Conservation (phyloP, 2,888 invertebrate species). For the Fragum fragum region DNA sequence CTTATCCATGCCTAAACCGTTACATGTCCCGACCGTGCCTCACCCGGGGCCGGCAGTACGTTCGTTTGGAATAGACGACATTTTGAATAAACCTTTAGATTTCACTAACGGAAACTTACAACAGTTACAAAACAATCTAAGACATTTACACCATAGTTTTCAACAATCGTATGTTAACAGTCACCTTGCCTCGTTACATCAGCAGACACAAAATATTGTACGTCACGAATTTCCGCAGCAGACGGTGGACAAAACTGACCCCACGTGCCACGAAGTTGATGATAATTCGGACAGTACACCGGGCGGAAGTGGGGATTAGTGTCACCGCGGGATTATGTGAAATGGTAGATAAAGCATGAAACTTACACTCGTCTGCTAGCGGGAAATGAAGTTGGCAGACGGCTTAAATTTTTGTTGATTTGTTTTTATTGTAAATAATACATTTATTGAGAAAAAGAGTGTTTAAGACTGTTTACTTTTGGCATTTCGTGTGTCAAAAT, state of each 20-base stretch:
- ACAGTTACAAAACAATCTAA: slow-evolving; percentile 57
- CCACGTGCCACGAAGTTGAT: slow-evolving; percentile 58
- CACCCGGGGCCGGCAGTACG: slow-evolving; percentile 43
- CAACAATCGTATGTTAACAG: slow-evolving; percentile 56
- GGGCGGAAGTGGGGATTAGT: slow-evolving; percentile 64
- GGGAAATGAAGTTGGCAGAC: slow-evolving; percentile 45
- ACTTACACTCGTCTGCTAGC: slow-evolving; percentile 45
- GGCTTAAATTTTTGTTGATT: slow-evolving; percentile 35
- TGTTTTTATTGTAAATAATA: slow-evolving; percentile 59
- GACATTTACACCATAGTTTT: slow-evolving; percentile 56
- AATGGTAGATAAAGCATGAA: slow-evolving; percentile 47
- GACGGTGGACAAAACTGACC: slow-evolving; percentile 53
- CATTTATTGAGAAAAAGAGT: slow-evolving; percentile 30
- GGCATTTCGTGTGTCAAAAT: slow-evolving; percentile 30
- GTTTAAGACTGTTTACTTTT: slow-evolving; percentile 33
- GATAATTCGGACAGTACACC: slow-evolving; percentile 47
- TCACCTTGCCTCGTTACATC: slow-evolving; percentile 56
- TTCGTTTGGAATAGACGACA: slow-evolving; percentile 67
- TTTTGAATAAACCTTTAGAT: slow-evolving; percentile 64
- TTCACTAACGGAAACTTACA: slow-evolving; percentile 59
- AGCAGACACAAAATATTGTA: slow-evolving; percentile 32
- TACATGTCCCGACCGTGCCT: slow-evolving; percentile 17
- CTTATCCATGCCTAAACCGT: slow-evolving; percentile 56
- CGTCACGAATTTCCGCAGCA: slow-evolving; percentile 51
- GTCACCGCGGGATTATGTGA: slow-evolving; percentile 41